phyloP scores from a whole-genome alignment of 2,113 vertebrate species.

The Prionailurus viverrinus region DNA sequence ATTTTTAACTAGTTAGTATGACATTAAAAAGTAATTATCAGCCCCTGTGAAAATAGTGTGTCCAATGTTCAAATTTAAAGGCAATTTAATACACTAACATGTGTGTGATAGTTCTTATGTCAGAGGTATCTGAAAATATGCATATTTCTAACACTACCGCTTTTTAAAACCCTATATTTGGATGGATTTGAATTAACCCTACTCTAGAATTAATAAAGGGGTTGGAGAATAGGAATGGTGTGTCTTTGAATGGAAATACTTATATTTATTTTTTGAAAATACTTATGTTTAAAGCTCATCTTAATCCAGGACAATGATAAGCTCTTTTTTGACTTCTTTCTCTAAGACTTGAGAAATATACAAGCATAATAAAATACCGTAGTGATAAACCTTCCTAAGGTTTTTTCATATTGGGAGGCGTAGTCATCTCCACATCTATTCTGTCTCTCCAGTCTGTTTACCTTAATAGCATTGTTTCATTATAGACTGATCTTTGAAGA shows the following conservation, averaged over 20 bases:
- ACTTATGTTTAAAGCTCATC: background rate
- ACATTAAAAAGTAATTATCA: background rate
- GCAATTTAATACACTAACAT: background rate
- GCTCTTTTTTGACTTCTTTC: background rate
- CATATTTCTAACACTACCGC: background rate
- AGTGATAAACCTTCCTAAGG: background rate
- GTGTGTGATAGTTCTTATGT: background rate
- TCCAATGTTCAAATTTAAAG: background rate
- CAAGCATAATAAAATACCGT: background rate
- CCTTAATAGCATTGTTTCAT: background rate
- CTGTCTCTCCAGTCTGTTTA: background rate
- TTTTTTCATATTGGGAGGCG: background rate
- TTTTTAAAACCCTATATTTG: background rate
- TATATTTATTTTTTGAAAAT: background rate
- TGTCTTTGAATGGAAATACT: background rate
- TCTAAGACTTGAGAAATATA: background rate
- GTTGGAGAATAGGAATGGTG: fast-evolving
- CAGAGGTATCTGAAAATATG: background rate
- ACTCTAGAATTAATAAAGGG: background rate
- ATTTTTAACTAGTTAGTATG: background rate
- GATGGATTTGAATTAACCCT: background rate
- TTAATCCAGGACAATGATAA: background rate
- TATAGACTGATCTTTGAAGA: background rate
- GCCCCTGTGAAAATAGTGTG: background rate
- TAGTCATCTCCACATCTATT: background rate